Evolutionary conservation across 2,113 vertebrate species (phyloP), one percentile per base, ranked within the genome.

Genomic region (Phyllostomus discolor): DNA sequence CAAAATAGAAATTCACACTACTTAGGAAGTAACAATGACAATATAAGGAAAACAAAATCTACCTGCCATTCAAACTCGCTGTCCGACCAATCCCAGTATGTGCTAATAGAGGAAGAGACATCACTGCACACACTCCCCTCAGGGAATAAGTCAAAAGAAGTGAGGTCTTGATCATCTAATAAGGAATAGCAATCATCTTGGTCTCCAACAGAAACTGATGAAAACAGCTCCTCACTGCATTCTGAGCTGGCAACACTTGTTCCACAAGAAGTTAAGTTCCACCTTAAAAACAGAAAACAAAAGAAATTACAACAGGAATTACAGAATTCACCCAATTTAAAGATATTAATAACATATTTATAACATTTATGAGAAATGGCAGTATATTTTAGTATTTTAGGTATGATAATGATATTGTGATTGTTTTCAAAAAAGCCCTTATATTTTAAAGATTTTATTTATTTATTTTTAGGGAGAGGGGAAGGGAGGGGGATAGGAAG

Each of bases 61-160:
- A 99, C 99, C 99, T 99, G 99, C 99, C 99, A 99, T 97, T 99
- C 99, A 98, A 99, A 99, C 97, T 99, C 99, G 1, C 99, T 99
- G 98, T 99, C 99, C 22, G 99, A 99, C 99, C 99, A 99, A 97
- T 99, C 99, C 99, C 99, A 99, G 87, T 99, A 99, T 0, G 99
- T 99, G 98, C 99, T 99, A 97, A 99, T 99, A 43, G 99, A 99
- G n/a, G 99, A 99, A 4, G 99, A 99, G 35, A 99, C 99, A 82
- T 99, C 99, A 33, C 99, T 99, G 98, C 99, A 99, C 72, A 99
- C 99, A 4, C 99, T 99, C 8, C 99, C 99, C 96, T 99, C 99
- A 0, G 99, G 99, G 98, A 99, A 99, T 89, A 99, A 97, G 97
- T 99, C 99, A 94, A 99, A 99, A 76, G 99, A 99, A 11, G 99